These are phyloP conservation scores for Cheilosia grossa DNA, from an alignment of 2,888 invertebrate species.

Conservation along the genomic window DNA sequence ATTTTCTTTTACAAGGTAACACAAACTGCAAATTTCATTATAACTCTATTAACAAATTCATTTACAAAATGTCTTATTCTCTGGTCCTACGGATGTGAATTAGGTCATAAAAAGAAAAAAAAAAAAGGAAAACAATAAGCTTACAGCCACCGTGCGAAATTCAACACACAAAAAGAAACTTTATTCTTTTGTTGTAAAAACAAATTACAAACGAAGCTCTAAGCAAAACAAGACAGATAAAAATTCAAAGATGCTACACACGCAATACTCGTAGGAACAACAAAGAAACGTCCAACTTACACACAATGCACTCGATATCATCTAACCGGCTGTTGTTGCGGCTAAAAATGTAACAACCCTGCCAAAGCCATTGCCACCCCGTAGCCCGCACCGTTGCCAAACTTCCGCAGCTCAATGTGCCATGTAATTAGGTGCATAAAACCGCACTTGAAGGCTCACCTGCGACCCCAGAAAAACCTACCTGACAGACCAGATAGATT, in stretches of 20 bases:
- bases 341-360: constrained; percentile 41
- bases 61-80: constrained; percentile 43
- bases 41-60: constrained; percentile 58
- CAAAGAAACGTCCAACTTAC: constrained; percentile 11
- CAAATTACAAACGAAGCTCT: constrained; percentile 35
- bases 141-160: constrained; percentile 55
- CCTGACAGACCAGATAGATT: constrained; percentile 33
- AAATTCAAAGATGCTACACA: constrained; percentile 52
- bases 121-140: constrained; percentile 30
- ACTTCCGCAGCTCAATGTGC: constrained; percentile 12
- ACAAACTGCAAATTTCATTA: constrained; percentile 50
- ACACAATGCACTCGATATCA: constrained; percentile 19
- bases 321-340: constrained; percentile 11
- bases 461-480: constrained; percentile 13
- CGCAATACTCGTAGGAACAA: constrained; percentile 19
- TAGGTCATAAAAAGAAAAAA: constrained; percentile 33
- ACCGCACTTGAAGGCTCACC: constrained; percentile 58
- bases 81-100: constrained; percentile 42
- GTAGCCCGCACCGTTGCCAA: constrained; percentile 10
- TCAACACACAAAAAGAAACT: constrained; percentile 23
- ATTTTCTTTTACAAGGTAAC: constrained; percentile 20
- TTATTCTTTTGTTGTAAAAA: constrained; percentile 51
- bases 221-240: constrained; percentile 16
- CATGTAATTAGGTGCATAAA: constrained; percentile 55
- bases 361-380: background rate